A percentile compares a stretch with the other conserved stretches of the same genome.
Conservation (phyloP, 2,113 vertebrate species). For the Acanthochromis polyacanthus region DNA sequence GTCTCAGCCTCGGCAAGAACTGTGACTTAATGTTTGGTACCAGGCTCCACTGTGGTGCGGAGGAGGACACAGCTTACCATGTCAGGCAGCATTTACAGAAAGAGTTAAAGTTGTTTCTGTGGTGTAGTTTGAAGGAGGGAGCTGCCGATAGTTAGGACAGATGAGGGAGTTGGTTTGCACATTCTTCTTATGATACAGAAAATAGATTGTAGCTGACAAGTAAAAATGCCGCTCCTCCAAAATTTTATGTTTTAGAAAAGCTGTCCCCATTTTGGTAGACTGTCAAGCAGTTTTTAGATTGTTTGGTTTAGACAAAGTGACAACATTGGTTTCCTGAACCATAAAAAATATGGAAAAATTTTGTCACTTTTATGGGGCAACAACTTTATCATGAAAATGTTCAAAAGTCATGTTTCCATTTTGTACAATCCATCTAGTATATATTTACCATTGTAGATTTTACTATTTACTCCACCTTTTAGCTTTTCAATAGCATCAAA, state of each 20-base stretch:
- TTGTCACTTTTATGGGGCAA: no score
- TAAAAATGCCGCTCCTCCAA: neutral
- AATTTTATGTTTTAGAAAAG: neutral
- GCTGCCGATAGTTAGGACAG: slow-evolving; percentile 26
- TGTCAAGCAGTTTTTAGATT: neutral
- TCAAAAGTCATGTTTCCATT: no score
- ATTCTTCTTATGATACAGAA: slow-evolving; percentile 1
- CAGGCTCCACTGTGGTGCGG: slow-evolving; percentile 66
- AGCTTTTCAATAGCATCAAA: no score
- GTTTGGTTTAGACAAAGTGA: neutral
- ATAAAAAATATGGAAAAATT: no score
- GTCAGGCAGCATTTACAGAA: slow-evolving; percentile 50
- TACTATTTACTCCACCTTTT: no score
- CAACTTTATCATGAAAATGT: no score
- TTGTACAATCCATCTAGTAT: no score
- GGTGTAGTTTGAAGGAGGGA: slow-evolving; percentile 41
- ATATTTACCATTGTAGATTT: no score
- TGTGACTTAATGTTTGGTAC: slow-evolving; percentile 74
- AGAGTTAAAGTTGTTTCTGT: slow-evolving; percentile 47
- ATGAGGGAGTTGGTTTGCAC: slow-evolving; percentile 37
- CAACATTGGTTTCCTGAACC: neutral
- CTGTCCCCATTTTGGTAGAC: neutral
- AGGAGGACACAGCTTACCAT: slow-evolving; percentile 33
- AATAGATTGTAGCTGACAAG: neutral
- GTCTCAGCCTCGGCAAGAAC: slow-evolving; percentile 52